A percentile compares a stretch with the other conserved stretches of the same genome.
phyloP scores from a whole-genome alignment of 2,797 vertebrate species.

The Melanotaenia boesemani region DNA sequence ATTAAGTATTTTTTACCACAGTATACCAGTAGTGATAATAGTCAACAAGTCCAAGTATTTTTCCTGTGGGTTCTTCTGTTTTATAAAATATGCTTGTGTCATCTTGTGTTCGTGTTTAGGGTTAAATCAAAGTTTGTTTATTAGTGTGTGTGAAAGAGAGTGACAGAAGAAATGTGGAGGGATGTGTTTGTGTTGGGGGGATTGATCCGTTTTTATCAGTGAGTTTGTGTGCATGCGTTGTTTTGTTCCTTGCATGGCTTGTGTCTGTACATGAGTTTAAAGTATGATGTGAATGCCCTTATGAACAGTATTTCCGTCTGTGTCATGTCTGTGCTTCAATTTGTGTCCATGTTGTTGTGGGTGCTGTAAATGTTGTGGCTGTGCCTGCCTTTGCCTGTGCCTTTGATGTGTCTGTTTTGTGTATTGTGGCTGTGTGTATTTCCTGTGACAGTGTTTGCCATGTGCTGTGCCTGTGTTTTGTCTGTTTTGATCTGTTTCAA shows the following conservation, averaged over 20 bases:
- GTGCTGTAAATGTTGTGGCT: constrained; percentile 38
- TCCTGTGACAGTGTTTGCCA: constrained; percentile 51
- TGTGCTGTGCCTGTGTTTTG: constrained; percentile 72
- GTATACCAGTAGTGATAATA: constrained; percentile 52
- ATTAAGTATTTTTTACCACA: constrained; percentile 44
- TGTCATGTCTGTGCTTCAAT: constrained; percentile 42
- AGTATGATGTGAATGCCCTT: constrained; percentile 31
- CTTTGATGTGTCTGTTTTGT: constrained; percentile 62
- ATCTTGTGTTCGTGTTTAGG: constrained; percentile 72
- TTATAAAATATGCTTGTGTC: constrained; percentile 78
- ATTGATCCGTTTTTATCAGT: constrained; percentile 31
- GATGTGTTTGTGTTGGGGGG: constrained; percentile 35
- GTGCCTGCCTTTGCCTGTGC: constrained; percentile 37
- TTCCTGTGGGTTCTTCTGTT: constrained; percentile 85
- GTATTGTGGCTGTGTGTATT: constrained; percentile 61
- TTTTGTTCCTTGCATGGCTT: constrained; percentile 64
- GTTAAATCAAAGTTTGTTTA: constrained; percentile 41
- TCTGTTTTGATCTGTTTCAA: constrained; percentile 69
- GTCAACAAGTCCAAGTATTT: constrained; percentile 68
- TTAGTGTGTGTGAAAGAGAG: constrained; percentile 31
- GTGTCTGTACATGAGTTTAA: constrained; percentile 35
- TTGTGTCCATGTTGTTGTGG: constrained; percentile 40
- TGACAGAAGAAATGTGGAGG: constrained; percentile 10
- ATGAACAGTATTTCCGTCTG: constrained; percentile 15
- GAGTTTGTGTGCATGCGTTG: constrained; percentile 65